Percentiles rank a stretch among this genome's conserved stretches.
Conservation (phyloP, 2,113 vertebrate genomes). For the Cebidichthys violaceus region DNA sequence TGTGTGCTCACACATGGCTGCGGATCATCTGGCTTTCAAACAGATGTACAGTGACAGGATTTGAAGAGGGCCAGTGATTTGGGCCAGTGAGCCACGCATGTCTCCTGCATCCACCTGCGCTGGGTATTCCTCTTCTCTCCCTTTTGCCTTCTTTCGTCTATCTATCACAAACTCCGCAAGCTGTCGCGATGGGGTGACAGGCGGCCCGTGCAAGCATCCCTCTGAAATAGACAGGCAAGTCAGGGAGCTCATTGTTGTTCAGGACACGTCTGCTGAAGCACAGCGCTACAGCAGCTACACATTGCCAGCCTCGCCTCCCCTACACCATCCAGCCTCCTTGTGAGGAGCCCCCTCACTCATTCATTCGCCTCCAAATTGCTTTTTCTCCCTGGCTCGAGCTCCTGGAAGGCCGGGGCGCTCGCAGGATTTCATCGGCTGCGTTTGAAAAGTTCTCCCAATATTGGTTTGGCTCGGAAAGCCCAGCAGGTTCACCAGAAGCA, state of each 20-base stretch:
- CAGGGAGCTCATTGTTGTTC: conserved; percentile 73
- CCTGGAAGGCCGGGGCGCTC: conserved; percentile 33
- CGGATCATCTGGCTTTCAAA: conserved; percentile 58
- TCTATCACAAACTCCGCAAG: conserved; percentile 78
- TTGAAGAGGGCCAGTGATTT: conserved; percentile 76
- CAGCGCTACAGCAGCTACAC: conserved; percentile 46
- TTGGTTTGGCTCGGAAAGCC: conserved; percentile 45
- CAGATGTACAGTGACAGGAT: conserved; percentile 79
- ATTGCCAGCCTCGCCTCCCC: conserved; percentile 44
- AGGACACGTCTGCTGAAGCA: conserved; percentile 67
- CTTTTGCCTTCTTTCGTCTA: conserved; percentile 66
- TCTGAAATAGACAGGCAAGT: conserved; percentile 71
- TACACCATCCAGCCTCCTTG: conserved; percentile 49
- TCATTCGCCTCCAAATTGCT: conserved; percentile 73
- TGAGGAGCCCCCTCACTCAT: conserved; percentile 59
- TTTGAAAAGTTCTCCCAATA: conserved; percentile 39
- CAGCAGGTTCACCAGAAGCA: conserved; percentile 33
- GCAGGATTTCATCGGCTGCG: conserved; percentile 49
- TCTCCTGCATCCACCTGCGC: conserved; percentile 63
- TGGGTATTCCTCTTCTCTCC: conserved; percentile 52
- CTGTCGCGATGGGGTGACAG: conserved; percentile 72
- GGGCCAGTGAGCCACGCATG: conserved; percentile 76
- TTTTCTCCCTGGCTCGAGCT: conserved; percentile 48
- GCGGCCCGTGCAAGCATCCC: conserved; percentile 47
- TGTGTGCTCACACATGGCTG: conserved; percentile 21